Evolutionary conservation across 2,113 vertebrate species (phyloP).

Genomic region (Jacana jacana): DNA sequence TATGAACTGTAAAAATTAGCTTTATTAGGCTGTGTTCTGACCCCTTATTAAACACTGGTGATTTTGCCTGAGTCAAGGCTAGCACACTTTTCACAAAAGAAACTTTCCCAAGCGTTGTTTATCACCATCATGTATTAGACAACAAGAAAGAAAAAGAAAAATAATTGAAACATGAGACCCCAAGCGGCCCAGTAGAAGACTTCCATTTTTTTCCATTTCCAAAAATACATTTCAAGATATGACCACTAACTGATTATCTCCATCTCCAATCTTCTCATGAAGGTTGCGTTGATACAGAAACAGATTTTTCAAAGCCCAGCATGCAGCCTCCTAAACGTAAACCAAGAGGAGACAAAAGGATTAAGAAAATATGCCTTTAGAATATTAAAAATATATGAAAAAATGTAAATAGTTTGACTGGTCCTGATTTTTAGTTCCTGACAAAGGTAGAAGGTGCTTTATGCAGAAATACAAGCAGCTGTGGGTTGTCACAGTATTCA

Average conservation of each 20-base stretch:
- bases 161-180: not conserved
- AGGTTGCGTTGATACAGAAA: slow-evolving; percentile 81
- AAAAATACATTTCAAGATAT: not conserved
- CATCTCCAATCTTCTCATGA: slow-evolving; percentile 81
- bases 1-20: not conserved
- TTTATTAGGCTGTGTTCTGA: not conserved
- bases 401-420: not conserved
- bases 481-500: not conserved
- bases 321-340: slow-evolving; percentile 85
- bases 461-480: not conserved
- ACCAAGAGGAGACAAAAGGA: not conserved
- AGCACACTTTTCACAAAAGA: not conserved
- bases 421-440: not conserved
- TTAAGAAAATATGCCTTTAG: not conserved
- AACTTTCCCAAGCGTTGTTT: not conserved
- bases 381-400: not conserved
- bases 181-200: not conserved
- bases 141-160: not conserved
- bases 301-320: slow-evolving; percentile 91
- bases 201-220: not conserved
- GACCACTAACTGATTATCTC: slow-evolving; percentile 82
- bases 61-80: not conserved
- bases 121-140: not conserved
- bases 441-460: not conserved
- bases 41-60: not conserved